phyloP scores from a whole-genome alignment of 35 echinoderm and acorn worm species.

The Eucidaris tribuloides region DNA sequence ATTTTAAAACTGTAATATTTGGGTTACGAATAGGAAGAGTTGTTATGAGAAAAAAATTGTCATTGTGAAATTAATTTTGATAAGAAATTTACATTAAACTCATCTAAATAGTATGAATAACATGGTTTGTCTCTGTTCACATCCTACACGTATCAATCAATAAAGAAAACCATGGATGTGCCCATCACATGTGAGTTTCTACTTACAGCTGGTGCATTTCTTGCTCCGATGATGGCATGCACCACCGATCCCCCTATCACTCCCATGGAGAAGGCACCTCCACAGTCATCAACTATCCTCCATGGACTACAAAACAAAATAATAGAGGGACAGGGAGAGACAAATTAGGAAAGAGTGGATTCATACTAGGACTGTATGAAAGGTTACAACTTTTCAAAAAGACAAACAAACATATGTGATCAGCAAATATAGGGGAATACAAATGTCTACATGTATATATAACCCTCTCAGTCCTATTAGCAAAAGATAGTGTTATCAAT shows the following conservation, averaged over 20 bases:
- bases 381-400: not conserved
- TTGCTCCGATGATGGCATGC: constrained; percentile 90
- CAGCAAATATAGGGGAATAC: not conserved
- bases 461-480: no score
- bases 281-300: constrained; percentile 99
- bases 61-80: not conserved
- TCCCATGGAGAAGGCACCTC: constrained; percentile 98
- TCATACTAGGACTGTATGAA: not conserved
- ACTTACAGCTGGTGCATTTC: constrained; percentile 99
- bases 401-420: not conserved
- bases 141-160: no score
- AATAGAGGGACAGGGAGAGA: not conserved
- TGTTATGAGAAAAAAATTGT: not conserved
- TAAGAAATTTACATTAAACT: not conserved
- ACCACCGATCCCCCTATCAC: constrained; percentile 92
- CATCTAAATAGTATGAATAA: no score
- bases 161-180: no score
- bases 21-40: no score
- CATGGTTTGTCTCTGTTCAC: no score
- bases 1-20: no score
- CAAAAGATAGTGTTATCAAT: no score
- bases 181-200: no score
- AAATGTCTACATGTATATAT: no score
- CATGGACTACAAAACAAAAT: constrained; percentile 67
- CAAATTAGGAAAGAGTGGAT: not conserved